These are phyloP conservation scores for Pterostichus niger DNA, from an alignment of 2,888 invertebrate genomes.

Conservation along the genomic window DNA sequence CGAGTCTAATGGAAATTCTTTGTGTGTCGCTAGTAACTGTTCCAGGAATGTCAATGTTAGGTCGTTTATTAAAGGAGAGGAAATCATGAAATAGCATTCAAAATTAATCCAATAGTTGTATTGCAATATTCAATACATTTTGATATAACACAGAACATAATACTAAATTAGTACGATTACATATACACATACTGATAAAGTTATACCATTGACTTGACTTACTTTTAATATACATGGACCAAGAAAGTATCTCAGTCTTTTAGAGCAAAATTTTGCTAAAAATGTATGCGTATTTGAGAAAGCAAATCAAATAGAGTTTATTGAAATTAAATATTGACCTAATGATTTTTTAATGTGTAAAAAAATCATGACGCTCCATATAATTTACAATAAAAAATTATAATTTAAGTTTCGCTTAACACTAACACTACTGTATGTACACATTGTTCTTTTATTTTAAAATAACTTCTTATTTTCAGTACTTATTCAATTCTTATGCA, in stretches of 20 bases:
- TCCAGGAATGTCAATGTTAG: no score
- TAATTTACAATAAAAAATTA: slow-evolving; percentile 67
- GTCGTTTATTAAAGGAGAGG: neutral
- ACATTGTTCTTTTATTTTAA: slow-evolving; percentile 66
- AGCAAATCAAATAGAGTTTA: slow-evolving; percentile 42
- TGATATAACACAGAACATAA: slow-evolving; percentile 67
- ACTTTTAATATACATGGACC: slow-evolving; percentile 64
- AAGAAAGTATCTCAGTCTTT: slow-evolving; percentile 66
- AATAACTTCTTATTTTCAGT: slow-evolving; percentile 67
- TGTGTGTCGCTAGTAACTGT: no score
- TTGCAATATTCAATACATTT: slow-evolving; percentile 66
- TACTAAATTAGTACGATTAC: slow-evolving; percentile 68
- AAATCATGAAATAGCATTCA: slow-evolving; percentile 8
- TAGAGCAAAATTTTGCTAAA: slow-evolving; percentile 65
- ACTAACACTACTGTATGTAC: slow-evolving; percentile 67
- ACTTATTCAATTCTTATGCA: slow-evolving; percentile 66
- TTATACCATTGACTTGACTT: slow-evolving; percentile 66
- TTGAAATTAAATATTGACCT: slow-evolving; percentile 29
- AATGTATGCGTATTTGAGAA: slow-evolving; percentile 57
- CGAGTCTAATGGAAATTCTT: no score
- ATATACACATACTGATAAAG: slow-evolving; percentile 67
- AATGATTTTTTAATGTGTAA: slow-evolving; percentile 55
- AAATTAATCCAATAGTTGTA: slow-evolving; percentile 66
- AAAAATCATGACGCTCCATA: slow-evolving; percentile 60
- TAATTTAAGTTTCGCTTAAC: slow-evolving; percentile 64